These are phyloP conservation scores for Mimas tiliae DNA, from an alignment of 2,888 invertebrate species.

Conservation along the genomic window DNA sequence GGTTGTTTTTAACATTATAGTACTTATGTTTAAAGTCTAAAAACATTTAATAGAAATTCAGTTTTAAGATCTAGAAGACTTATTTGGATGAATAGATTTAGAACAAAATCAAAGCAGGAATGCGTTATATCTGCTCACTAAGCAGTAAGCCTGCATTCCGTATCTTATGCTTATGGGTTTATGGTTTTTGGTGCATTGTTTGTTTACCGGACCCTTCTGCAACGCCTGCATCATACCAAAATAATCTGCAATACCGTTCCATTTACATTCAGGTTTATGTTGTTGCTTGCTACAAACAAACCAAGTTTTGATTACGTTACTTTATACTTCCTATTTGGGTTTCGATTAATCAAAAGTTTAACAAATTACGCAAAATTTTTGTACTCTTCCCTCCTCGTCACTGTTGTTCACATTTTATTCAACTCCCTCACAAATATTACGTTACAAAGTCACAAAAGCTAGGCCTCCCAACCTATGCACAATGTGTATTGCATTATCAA, in stretches of 20 bases:
- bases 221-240: slow-evolving; percentile 40
- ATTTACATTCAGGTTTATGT: slow-evolving; percentile 15
- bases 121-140: slow-evolving; percentile 55
- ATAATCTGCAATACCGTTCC: slow-evolving; percentile 32
- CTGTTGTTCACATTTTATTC: no score
- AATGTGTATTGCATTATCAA: no score
- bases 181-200: slow-evolving; percentile 55
- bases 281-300: slow-evolving; percentile 29
- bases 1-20: no score
- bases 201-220: slow-evolving; percentile 61
- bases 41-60: no score
- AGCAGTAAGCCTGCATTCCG: slow-evolving; percentile 37
- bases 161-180: slow-evolving; percentile 62
- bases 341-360: not conserved
- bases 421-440: no score
- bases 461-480: no score
- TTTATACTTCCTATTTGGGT: not conserved
- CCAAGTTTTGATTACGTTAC: not conserved
- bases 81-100: not conserved
- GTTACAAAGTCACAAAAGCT: no score
- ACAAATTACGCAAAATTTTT: no score
- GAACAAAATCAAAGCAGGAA: slow-evolving; percentile 43
- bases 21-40: no score
- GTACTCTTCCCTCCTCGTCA: no score
- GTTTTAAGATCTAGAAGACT: no score